Conservation (phyloP, 2,113 vertebrate genomes). For the Balaeniceps rex region DNA sequence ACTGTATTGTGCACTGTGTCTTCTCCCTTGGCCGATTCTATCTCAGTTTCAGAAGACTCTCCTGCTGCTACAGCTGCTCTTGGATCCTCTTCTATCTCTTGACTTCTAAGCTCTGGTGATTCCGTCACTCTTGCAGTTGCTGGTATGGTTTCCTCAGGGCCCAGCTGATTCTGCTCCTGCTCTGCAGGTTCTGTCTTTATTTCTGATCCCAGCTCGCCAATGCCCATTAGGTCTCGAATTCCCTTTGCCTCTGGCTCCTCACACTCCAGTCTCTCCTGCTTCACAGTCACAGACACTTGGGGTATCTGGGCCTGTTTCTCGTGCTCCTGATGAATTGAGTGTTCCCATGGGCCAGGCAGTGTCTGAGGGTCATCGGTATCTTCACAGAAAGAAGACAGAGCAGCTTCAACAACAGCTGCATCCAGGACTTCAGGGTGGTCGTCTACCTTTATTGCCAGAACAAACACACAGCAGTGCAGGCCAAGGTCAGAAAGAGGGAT, state of each 20-base stretch:
- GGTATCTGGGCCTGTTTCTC: slow-evolving; percentile 71
- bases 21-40: slow-evolving; percentile 59
- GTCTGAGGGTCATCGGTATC: slow-evolving; percentile 90
- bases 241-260: slow-evolving; percentile 77
- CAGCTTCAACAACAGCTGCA: slow-evolving; percentile 94
- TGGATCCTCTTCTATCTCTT: slow-evolving; percentile 70
- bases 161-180: slow-evolving; percentile 67
- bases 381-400: slow-evolving; percentile 90
- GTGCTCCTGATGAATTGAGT: slow-evolving; percentile 75
- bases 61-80: slow-evolving; percentile 22
- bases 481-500: neutral
- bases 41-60: slow-evolving; percentile 68
- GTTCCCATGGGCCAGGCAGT: slow-evolving; percentile 90
- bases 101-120: slow-evolving; percentile 70
- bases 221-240: slow-evolving; percentile 72
- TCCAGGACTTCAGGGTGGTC: slow-evolving; percentile 94
- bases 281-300: slow-evolving; percentile 74
- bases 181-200: slow-evolving; percentile 76
- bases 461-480: slow-evolving; percentile 8
- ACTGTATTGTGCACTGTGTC: slow-evolving; percentile 61
- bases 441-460: slow-evolving; percentile 81
- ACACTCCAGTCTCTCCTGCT: slow-evolving; percentile 75
- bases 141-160: slow-evolving; percentile 54
- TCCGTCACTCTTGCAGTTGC: slow-evolving; percentile 57
- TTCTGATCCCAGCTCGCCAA: slow-evolving; percentile 70